Conservation (phyloP, 2,113 vertebrate genomes). For the Edolisoma coerulescens region DNA sequence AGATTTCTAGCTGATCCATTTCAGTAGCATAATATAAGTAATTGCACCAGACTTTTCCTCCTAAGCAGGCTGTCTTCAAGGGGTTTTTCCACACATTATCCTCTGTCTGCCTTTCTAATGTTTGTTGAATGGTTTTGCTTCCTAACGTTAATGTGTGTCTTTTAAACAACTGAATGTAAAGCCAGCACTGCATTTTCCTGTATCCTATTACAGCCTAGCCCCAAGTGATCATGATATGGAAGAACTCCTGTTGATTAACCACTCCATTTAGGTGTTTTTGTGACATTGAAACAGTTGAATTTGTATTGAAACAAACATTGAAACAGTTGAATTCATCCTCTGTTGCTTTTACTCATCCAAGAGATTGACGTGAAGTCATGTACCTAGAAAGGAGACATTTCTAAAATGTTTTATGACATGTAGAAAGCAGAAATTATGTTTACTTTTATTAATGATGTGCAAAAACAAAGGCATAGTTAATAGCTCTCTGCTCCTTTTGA, state of each 20-base stretch:
- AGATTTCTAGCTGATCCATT: not conserved
- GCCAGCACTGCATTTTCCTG: not conserved
- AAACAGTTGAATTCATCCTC: not conserved
- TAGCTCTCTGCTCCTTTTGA: not conserved
- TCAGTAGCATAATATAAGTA: not conserved
- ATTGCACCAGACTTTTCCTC: not conserved
- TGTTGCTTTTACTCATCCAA: not conserved
- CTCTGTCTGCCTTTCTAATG: not conserved
- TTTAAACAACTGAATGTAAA: not conserved
- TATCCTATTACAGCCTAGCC: not conserved
- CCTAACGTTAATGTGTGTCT: not conserved
- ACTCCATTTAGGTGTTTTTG: not conserved
- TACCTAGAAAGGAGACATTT: not conserved
- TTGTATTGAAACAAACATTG: not conserved
- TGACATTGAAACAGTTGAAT: not conserved
- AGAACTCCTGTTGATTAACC: not conserved
- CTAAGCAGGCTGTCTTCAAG: not conserved
- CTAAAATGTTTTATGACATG: not conserved
- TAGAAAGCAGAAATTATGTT: not conserved
- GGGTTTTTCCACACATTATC: not conserved
- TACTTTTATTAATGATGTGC: not conserved
- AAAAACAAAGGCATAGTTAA: not conserved
- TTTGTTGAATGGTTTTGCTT: not conserved
- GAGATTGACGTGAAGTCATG: not conserved
- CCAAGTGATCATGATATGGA: not conserved